Conservation (phyloP, 2,888 invertebrate genomes). For the Endomychus coccineus region DNA sequence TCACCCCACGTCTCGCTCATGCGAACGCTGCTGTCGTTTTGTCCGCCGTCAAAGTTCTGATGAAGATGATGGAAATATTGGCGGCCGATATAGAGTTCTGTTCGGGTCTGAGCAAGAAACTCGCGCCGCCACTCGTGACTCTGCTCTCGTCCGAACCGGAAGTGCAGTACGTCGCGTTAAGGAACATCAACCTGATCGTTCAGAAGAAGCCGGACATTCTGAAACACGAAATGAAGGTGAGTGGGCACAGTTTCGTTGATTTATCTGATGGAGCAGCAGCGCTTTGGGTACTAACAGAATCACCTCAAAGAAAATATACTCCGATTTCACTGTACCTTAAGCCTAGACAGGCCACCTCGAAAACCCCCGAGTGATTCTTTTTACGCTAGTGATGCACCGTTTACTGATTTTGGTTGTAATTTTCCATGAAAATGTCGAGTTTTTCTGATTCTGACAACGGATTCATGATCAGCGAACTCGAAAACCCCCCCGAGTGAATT, state of each 20-base stretch:
- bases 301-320: too few relatives aligned
- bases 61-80: conserved; percentile 98
- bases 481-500: too few relatives aligned
- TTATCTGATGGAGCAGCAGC: too few relatives aligned
- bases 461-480: too few relatives aligned
- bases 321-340: too few relatives aligned
- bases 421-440: too few relatives aligned
- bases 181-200: conserved; percentile 98
- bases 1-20: conserved; percentile 94
- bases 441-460: too few relatives aligned
- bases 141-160: conserved; percentile 96
- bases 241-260: background rate
- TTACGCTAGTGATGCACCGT: too few relatives aligned
- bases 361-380: too few relatives aligned
- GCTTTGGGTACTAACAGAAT: too few relatives aligned
- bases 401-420: too few relatives aligned
- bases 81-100: conserved; percentile 91
- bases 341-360: too few relatives aligned
- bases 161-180: conserved; percentile 96
- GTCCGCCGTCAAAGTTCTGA: conserved; percentile 94
- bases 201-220: conserved; percentile 98
- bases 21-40: conserved; percentile 99
- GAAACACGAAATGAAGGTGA: conserved; percentile 98
- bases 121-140: conserved; percentile 98
- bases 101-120: conserved; percentile 85